Conservation (phyloP, 2,113 vertebrate genomes). For the Anarhynchus alexandrinus region DNA sequence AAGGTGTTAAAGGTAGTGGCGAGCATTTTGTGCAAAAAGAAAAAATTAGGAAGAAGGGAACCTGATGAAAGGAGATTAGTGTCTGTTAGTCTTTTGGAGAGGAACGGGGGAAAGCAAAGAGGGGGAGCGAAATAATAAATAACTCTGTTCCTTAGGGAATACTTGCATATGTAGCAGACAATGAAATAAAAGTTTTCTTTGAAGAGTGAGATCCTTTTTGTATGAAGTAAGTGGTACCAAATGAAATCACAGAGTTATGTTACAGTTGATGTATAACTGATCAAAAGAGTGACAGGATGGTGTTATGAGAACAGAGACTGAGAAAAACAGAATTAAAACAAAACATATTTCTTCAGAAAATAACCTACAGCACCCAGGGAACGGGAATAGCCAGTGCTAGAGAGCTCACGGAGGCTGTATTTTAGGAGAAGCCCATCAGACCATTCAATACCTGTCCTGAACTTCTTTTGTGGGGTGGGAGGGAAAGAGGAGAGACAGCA, state of each 20-base stretch:
- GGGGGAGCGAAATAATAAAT: constrained; percentile 41
- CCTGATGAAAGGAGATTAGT: constrained; percentile 49
- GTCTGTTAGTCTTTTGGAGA: constrained; percentile 69
- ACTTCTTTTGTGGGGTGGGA: not conserved
- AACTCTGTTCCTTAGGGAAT: constrained; percentile 24
- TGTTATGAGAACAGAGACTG: not conserved
- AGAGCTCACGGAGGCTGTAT: not conserved
- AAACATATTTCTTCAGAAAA: not conserved
- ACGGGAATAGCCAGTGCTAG: not conserved
- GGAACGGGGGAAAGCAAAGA: constrained; percentile 12
- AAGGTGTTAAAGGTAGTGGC: constrained; percentile 47
- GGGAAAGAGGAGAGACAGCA: not conserved
- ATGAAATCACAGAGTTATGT: constrained; percentile 45
- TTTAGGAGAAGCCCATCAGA: not conserved
- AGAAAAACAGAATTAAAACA: constrained; percentile 28
- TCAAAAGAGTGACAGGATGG: constrained; percentile 35
- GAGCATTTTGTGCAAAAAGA: constrained; percentile 22
- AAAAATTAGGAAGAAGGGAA: constrained; percentile 55
- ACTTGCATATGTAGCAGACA: constrained; percentile 43
- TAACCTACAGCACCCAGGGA: not conserved
- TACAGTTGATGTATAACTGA: constrained; percentile 37
- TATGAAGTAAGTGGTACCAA: constrained; percentile 45
- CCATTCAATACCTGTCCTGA: not conserved
- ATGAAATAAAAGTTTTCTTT: constrained; percentile 67
- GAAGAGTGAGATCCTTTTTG: constrained; percentile 36